Conservation (phyloP, 1,140 invertebrate species). For the Hyphantria cunea region DNA sequence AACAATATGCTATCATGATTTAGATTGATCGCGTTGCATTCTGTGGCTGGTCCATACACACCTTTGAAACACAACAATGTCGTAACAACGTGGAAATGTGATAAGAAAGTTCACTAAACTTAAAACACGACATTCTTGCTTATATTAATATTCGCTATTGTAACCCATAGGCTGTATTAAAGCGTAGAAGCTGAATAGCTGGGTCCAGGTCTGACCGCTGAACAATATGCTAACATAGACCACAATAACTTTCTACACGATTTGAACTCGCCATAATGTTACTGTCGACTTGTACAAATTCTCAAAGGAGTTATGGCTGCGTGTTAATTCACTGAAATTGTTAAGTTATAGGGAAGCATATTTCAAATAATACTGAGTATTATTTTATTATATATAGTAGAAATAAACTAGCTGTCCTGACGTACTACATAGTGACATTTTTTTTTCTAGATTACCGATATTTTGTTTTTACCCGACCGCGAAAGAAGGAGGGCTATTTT, state of each 20-base stretch:
- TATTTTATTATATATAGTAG: too few relatives aligned
- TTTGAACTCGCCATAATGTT: conserved; percentile 10
- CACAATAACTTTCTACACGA: conserved; percentile 22
- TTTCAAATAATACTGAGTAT: too few relatives aligned
- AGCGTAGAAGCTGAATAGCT: conserved; percentile 10
- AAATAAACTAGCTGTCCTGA: too few relatives aligned
- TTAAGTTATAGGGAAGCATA: not conserved
- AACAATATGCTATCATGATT: too few relatives aligned
- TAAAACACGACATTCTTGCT: conserved; percentile 4
- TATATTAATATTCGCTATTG: conserved; percentile 24
- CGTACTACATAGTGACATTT: too few relatives aligned
- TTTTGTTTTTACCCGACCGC: too few relatives aligned
- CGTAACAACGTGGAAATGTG: too few relatives aligned
- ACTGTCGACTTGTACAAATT: conserved; percentile 16
- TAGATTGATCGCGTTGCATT: too few relatives aligned
- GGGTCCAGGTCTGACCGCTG: not conserved
- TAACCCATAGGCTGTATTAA: conserved; percentile 14
- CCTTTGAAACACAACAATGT: too few relatives aligned
- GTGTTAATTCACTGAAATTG: conserved; percentile 3
- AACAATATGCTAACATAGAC: conserved; percentile 10
- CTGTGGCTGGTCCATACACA: too few relatives aligned
- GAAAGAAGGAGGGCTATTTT: too few relatives aligned
- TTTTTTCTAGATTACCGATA: too few relatives aligned
- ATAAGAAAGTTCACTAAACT: conserved; percentile 2
- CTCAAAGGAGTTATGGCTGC: conserved; percentile 3